Percentiles rank a stretch among this genome's conserved stretches.
phyloP scores from a whole-genome alignment of 2,113 vertebrate genomes.

The Chaetops frenatus region DNA sequence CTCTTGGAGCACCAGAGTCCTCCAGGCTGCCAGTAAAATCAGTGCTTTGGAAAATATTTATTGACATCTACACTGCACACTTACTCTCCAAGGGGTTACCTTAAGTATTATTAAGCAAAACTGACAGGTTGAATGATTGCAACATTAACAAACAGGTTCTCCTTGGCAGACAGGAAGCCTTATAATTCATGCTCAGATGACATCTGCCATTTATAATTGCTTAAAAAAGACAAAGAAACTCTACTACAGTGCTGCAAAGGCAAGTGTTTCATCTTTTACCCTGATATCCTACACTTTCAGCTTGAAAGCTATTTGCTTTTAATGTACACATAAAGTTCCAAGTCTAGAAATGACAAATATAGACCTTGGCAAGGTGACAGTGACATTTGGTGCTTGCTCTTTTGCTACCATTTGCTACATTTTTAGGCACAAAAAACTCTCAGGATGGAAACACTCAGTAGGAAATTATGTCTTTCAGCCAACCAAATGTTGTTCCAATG shows the following conservation, averaged over 20 bases:
- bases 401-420: background rate
- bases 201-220: constrained; percentile 38
- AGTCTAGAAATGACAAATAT: background rate
- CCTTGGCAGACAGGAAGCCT: background rate
- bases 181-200: constrained; percentile 7
- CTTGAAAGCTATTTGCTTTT: background rate
- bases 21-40: background rate
- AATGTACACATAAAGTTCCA: background rate
- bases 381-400: constrained; percentile 12
- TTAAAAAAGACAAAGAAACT: background rate
- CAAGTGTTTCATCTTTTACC: background rate
- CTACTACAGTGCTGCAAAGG: background rate
- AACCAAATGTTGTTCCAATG: background rate
- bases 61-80: background rate
- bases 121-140: constrained; percentile 1
- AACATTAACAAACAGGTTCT: background rate
- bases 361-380: constrained; percentile 24
- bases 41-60: background rate
- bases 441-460: background rate
- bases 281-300: background rate
- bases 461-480: background rate
- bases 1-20: background rate
- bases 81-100: background rate
- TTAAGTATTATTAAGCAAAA: constrained; percentile 8
- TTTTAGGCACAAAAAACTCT: background rate